Percentiles rank a stretch among this genome's conserved stretches.
Evolutionary conservation across 2,113 vertebrate genomes (phyloP).

Genomic region (Formicarius rufipectus): DNA sequence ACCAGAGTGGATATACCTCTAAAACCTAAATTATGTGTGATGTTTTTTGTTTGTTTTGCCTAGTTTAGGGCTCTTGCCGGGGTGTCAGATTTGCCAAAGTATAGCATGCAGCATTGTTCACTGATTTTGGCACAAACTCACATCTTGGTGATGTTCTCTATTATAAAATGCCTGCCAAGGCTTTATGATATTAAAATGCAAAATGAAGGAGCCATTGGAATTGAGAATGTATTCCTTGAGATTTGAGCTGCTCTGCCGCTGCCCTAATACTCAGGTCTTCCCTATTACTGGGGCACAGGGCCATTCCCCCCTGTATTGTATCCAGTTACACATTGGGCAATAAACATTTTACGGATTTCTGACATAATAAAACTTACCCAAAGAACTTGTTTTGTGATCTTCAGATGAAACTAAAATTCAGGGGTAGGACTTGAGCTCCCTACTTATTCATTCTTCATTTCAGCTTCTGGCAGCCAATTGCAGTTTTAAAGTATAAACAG

Average conservation of each 20-base stretch:
- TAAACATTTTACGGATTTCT: not conserved
- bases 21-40: not conserved
- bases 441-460: not conserved
- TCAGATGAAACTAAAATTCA: not conserved
- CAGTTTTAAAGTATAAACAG: not conserved
- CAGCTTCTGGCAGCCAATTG: not conserved
- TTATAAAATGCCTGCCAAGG: not conserved
- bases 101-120: not conserved
- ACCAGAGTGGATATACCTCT: not conserved
- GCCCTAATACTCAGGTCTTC: not conserved
- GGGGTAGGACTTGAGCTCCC: not conserved
- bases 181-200: not conserved
- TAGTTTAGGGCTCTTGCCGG: not conserved
- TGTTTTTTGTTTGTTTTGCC: not conserved
- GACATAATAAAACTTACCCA: not conserved
- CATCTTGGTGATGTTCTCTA: not conserved
- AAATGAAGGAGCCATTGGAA: not conserved
- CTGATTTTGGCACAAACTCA: not conserved
- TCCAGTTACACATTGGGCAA: not conserved
- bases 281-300: not conserved
- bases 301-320: not conserved
- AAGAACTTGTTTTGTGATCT: not conserved
- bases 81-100: not conserved
- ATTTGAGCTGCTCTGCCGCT: not conserved
- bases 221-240: not conserved